phyloP scores from a whole-genome alignment of 2,113 vertebrate species.

The Zapus hudsonius region DNA sequence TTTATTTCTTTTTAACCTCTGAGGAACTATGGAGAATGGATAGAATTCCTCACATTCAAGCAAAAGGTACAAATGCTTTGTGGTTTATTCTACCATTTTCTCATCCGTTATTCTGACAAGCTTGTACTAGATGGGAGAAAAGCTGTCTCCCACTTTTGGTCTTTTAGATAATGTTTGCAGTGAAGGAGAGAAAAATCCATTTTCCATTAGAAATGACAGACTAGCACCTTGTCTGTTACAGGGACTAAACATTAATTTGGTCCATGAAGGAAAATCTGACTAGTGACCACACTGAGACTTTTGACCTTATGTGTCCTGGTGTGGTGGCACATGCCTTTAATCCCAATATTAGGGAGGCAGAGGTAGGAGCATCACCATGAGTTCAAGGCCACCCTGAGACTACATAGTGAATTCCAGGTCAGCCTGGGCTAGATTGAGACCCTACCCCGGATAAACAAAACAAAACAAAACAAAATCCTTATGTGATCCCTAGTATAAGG shows the following conservation, averaged over 20 bases:
- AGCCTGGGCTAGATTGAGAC: too few relatives aligned
- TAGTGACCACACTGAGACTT: not conserved
- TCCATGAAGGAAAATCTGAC: not conserved
- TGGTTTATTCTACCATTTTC: not conserved
- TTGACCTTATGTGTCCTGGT: too few relatives aligned
- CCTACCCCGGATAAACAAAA: too few relatives aligned
- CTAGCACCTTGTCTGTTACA: not conserved
- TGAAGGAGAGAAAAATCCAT: not conserved
- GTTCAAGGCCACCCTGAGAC: too few relatives aligned
- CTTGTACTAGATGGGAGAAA: not conserved
- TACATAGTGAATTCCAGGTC: too few relatives aligned
- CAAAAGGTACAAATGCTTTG: not conserved
- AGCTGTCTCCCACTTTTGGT: not conserved
- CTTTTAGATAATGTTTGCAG: not conserved
- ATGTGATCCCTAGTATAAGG: not conserved
- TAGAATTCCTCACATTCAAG: conserved; percentile 2
- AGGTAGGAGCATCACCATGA: too few relatives aligned
- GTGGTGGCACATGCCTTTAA: too few relatives aligned
- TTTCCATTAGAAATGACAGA: not conserved
- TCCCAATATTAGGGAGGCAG: too few relatives aligned
- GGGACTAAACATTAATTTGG: not conserved
- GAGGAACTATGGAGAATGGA: not conserved
- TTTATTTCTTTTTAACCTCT: conserved; percentile 66
- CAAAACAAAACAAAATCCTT: not conserved
- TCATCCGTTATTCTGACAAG: conserved; percentile 10